phyloP scores from a whole-genome alignment of 2,797 vertebrate genomes.

The Phrynocephalus forsythii region DNA sequence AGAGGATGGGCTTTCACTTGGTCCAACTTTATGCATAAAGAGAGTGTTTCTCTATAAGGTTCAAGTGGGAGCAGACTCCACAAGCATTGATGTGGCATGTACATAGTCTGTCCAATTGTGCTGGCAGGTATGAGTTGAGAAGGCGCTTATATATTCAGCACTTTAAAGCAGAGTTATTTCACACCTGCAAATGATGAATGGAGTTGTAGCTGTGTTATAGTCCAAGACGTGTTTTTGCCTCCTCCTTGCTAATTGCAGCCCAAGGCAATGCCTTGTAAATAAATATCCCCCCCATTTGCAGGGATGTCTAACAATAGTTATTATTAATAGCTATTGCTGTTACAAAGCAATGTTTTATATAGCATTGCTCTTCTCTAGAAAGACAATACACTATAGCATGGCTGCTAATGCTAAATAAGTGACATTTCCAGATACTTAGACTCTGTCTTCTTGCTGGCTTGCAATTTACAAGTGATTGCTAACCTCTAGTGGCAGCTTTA shows the following conservation, averaged over 20 bases:
- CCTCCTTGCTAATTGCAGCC: background rate
- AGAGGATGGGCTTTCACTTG: no score
- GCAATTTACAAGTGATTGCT: constrained; percentile 24
- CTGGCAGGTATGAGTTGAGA: no score
- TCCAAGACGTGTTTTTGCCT: background rate
- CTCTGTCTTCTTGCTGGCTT: constrained; percentile 22
- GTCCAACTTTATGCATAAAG: background rate
- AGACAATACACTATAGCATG: background rate
- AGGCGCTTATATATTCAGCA: no score
- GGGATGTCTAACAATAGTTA: background rate
- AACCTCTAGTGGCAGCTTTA: constrained; percentile 24
- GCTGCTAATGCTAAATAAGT: background rate
- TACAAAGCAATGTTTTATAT: background rate
- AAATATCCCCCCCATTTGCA: background rate
- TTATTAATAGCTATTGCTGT: no score
- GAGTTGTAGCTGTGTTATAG: background rate
- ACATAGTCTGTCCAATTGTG: no score
- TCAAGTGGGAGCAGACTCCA: background rate
- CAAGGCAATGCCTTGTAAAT: background rate
- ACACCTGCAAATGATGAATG: no score
- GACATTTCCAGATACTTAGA: background rate
- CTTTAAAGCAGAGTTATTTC: no score
- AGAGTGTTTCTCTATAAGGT: background rate
- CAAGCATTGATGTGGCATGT: background rate
- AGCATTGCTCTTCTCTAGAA: constrained; percentile 5